Conservation (phyloP, 2,797 vertebrate genomes). For the Sparus aurata region DNA sequence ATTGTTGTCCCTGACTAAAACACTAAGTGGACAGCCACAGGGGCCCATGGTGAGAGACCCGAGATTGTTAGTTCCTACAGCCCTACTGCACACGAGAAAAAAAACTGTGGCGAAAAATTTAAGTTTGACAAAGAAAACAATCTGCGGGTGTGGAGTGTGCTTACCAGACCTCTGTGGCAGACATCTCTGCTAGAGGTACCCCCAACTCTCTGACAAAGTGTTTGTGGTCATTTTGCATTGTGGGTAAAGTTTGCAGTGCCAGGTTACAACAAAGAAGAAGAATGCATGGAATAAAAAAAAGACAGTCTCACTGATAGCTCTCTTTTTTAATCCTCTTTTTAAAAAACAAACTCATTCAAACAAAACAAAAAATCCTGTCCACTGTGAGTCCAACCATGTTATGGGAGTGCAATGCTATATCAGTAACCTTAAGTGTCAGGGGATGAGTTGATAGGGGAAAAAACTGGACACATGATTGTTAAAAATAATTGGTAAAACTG, state of each 20-base stretch:
- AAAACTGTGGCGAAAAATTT: no score
- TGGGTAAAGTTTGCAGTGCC: neutral
- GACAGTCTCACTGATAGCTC: neutral
- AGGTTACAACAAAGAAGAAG: neutral
- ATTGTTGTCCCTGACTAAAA: no score
- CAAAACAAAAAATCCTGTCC: neutral
- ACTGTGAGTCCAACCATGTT: neutral
- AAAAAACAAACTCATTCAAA: no score
- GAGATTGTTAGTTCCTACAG: no score
- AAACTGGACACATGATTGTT: neutral
- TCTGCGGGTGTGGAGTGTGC: neutral
- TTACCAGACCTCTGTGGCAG: neutral
- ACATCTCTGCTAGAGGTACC: neutral
- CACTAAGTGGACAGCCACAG: no score
- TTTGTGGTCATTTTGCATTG: neutral
- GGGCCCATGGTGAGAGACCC: no score
- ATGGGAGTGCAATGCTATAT: neutral
- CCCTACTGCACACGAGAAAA: no score
- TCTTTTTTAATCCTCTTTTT: neutral
- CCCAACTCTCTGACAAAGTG: neutral
- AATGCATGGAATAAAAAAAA: neutral
- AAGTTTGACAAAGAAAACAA: neutral
- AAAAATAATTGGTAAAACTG: neutral
- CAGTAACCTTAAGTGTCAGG: no score
- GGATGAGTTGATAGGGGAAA: no score